Evolutionary conservation across 2,113 vertebrate genomes (phyloP), one percentile per base, ranked within the genome.

Genomic region (Mus pahari): DNA sequence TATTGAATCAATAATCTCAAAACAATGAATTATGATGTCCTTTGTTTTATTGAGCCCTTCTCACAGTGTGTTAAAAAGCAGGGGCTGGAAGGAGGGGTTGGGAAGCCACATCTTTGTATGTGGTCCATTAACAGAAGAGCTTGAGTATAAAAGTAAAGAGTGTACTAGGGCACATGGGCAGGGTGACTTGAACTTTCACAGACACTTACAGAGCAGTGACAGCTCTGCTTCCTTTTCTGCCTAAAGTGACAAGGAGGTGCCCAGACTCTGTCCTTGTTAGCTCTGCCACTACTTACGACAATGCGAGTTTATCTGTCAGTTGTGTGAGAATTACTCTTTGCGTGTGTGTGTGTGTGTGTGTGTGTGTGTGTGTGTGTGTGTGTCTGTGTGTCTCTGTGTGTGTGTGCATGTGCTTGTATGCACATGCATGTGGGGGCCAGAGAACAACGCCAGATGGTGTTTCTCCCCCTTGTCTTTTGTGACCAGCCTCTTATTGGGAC

Each of bases 1-100:
- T 98, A 98, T 98, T 98, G 97, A 98, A 98, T 98, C 98, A 97
- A 98, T 98, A 97, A 98, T 98, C 96, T 96, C 97, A 95, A 97
- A 98, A 98, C 97, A 98, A 98, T 98, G 98, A 98, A 98, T 98
- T 97, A 95, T 93, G 97, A 97, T 97, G 94, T 88, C 96, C 97
- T 98, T 98, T 98, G 98, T 98, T 98, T 98, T 97, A 98, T 94
- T 92, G 98, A 98, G 96, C 90, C 60, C 92, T 96, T 97, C 96
- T 97, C 95, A 12, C 90, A 95, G 96, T 91, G 75, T 92, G 93
- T 96, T 97, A 97, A 90, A 97, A 97, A 98, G 95, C 92, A 94
- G 93, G 53, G 91, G 93, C 89, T 84, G 78, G 71, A 60, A 94
- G 90, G 68, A 97, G 90, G 73, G 50, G 7, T 20, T 97, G 11